A percentile compares a stretch with the other conserved stretches of the same genome.
phyloP scores from a whole-genome alignment of 2,113 vertebrate species.

The Struthio camelus region DNA sequence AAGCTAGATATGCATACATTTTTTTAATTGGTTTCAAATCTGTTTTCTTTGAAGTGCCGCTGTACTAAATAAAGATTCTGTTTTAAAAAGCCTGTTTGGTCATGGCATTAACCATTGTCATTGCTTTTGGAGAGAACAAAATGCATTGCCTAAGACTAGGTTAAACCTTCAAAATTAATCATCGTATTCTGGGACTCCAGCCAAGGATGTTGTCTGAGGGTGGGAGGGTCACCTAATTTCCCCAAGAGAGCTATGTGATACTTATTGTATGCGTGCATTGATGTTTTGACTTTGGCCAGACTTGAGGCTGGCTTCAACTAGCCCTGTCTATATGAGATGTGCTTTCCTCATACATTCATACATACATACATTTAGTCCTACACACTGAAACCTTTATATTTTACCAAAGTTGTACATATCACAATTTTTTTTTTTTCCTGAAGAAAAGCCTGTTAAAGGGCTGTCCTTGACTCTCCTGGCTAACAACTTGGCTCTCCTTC shows the following conservation, averaged over 20 bases:
- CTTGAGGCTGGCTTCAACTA: background rate
- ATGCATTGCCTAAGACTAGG: background rate
- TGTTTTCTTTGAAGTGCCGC: constrained; percentile 22
- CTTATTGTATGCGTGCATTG: fast-evolving
- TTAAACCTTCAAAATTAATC: background rate
- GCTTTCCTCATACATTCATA: background rate
- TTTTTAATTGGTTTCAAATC: constrained; percentile 45
- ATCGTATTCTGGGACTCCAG: background rate
- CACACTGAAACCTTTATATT: background rate
- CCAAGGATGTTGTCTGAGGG: background rate
- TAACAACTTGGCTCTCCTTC: background rate
- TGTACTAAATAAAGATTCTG: background rate
- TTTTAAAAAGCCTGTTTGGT: constrained; percentile 18
- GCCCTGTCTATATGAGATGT: background rate
- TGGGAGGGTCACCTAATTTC: background rate
- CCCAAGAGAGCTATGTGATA: background rate
- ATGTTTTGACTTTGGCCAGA: background rate
- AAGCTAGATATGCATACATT: constrained; percentile 26
- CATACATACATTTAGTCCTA: too few relatives aligned
- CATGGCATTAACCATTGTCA: background rate
- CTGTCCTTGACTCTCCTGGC: background rate
- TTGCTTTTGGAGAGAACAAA: background rate
- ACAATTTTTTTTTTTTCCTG: background rate
- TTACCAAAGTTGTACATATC: background rate
- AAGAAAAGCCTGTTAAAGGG: background rate